Conservation (phyloP, 30 jellyfish, hydroid and myxozoan species). For the Aurelia aurita region DNA sequence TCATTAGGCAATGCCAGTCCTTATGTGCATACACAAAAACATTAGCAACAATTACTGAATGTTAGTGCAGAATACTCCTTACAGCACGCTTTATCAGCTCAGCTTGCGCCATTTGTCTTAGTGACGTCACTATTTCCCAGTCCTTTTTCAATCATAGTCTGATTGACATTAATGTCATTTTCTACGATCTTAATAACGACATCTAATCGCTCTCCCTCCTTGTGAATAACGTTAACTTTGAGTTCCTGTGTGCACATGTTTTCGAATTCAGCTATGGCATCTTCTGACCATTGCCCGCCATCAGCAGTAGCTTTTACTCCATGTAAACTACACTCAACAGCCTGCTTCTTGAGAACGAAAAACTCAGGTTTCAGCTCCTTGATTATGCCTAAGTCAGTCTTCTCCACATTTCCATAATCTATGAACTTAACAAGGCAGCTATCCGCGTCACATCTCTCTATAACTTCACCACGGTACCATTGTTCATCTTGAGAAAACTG, state of each 20-base stretch:
- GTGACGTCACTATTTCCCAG: slow-evolving; percentile 26
- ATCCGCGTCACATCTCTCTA: slow-evolving; percentile 8
- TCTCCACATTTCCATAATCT: slow-evolving; percentile 81
- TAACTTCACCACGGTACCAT: slow-evolving; percentile 80
- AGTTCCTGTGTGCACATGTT: slow-evolving; percentile 40
- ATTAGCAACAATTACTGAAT: too few relatives aligned
- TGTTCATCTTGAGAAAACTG: slow-evolving; percentile 43
- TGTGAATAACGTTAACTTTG: slow-evolving; percentile 36
- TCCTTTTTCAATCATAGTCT: slow-evolving; percentile 60
- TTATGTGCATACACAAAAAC: too few relatives aligned
- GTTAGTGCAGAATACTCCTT: too few relatives aligned
- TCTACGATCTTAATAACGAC: slow-evolving; percentile 44
- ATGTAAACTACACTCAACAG: slow-evolving; percentile 65
- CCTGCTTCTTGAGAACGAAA: slow-evolving; percentile 37
- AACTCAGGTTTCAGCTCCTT: slow-evolving; percentile 28
- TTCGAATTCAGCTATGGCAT: slow-evolving; percentile 58
- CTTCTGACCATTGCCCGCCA: slow-evolving; percentile 56
- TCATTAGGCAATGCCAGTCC: too few relatives aligned
- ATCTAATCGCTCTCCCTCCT: slow-evolving; percentile 23
- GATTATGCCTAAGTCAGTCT: slow-evolving; percentile 13
- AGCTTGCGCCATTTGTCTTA: slow-evolving; percentile 14
- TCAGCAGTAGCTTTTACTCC: slow-evolving; percentile 58
- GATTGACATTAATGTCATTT: slow-evolving; percentile 58
- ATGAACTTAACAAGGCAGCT: slow-evolving; percentile 44
- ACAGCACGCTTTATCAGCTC: not conserved